Evolutionary conservation across 2,888 invertebrate species (phyloP).

Genomic region (Achlya flavicornis): DNA sequence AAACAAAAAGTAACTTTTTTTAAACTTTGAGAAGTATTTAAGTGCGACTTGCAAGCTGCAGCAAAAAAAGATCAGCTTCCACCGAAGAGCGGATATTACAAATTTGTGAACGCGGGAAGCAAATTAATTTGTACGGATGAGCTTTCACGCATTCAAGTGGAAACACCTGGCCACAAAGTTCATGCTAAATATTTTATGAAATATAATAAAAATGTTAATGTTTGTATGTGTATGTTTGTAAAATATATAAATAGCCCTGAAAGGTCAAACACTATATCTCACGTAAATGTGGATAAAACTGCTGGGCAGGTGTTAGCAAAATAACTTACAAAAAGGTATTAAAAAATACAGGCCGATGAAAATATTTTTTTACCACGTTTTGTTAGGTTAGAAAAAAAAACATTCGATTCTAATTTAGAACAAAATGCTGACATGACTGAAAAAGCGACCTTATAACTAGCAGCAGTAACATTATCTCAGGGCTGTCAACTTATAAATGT

Average conservation of each 20-base stretch:
- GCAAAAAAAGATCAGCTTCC: constrained; percentile 42
- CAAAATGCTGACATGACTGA: too few species aligned
- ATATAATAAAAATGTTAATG: constrained; percentile 11
- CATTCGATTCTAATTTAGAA: not conserved
- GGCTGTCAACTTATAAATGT: constrained; percentile 12
- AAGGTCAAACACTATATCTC: too few species aligned
- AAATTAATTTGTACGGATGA: constrained; percentile 66
- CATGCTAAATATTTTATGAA: constrained; percentile 15
- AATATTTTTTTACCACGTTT: too few species aligned
- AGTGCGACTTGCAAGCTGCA: constrained; percentile 9
- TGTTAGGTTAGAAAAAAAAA: too few species aligned
- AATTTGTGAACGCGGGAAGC: constrained; percentile 78
- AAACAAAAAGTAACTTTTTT: constrained; percentile 24
- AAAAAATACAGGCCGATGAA: too few species aligned
- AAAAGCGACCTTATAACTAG: too few species aligned
- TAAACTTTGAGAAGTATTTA: constrained; percentile 28
- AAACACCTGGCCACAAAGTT: constrained; percentile 59
- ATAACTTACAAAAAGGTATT: too few species aligned
- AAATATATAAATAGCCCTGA: too few species aligned
- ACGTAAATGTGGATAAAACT: too few species aligned
- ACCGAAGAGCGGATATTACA: constrained; percentile 70
- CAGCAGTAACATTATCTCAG: not conserved
- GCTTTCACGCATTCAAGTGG: constrained; percentile 58
- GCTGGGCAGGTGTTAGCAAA: too few species aligned
- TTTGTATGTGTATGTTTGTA: too few species aligned